Evolutionary conservation across 2,888 invertebrate genomes (phyloP).

Genomic region (Hypselothyrea guttata): DNA sequence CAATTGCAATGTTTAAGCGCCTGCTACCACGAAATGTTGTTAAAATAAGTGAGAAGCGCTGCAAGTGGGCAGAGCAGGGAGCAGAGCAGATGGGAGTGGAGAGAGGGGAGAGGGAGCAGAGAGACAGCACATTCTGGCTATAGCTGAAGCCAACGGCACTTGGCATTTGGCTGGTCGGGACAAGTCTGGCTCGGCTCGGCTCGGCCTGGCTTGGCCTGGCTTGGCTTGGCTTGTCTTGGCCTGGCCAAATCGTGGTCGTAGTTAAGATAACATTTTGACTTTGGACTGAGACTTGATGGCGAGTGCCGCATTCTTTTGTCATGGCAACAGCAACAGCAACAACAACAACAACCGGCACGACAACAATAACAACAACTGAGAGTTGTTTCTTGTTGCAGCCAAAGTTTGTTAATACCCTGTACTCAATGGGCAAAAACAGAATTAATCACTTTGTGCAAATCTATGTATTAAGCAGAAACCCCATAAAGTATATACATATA

Average conservation of each 20-base stretch:
- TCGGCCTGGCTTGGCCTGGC: constrained; percentile 2
- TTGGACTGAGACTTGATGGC: constrained; percentile 70
- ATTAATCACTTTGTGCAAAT: too few species aligned
- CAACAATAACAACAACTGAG: constrained; percentile 35
- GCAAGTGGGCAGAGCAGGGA: too few species aligned
- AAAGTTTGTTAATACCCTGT: constrained; percentile 62
- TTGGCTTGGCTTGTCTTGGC: constrained; percentile 27
- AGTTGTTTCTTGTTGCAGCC: constrained; percentile 65
- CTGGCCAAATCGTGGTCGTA: constrained; percentile 69
- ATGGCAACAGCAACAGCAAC: constrained; percentile 64
- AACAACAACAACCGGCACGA: constrained; percentile 41
- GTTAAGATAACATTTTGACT: constrained; percentile 76
- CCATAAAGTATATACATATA: too few species aligned
- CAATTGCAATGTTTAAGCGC: constrained; percentile 61
- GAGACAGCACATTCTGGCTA: constrained; percentile 15
- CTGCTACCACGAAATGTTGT: constrained; percentile 53
- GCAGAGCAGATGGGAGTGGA: not conserved
- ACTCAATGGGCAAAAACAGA: too few species aligned
- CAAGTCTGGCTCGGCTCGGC: constrained; percentile 14
- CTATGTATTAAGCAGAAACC: too few species aligned
- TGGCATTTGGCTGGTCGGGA: constrained; percentile 56
- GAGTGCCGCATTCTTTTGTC: constrained; percentile 79
- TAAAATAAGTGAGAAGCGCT: too few species aligned
- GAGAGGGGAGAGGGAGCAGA: constrained; percentile 13
- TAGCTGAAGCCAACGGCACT: constrained; percentile 58